These are phyloP conservation scores for Microctonus hyperodae DNA, from an alignment of 2,888 invertebrate genomes.

Conservation along the genomic window DNA sequence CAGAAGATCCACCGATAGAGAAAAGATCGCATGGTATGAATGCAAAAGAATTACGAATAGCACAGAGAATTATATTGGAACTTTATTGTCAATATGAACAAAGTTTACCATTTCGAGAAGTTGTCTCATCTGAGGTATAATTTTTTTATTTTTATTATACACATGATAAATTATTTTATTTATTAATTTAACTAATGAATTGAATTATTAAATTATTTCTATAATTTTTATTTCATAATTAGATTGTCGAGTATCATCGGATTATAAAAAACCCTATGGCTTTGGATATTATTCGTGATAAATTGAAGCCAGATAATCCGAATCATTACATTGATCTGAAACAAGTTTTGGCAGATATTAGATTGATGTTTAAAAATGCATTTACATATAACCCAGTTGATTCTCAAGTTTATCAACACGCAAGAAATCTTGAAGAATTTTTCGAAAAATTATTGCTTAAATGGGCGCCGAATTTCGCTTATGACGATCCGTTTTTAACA, in stretches of 20 bases:
- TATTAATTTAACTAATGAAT: conserved; percentile 7
- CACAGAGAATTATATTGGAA: conserved; percentile 87
- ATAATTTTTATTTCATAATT: conserved; percentile 37
- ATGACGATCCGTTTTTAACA: conserved; percentile 64
- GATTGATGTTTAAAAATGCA: conserved; percentile 88
- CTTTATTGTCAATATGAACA: conserved; percentile 91
- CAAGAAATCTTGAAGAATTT: conserved; percentile 83
- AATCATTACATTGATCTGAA: conserved; percentile 78
- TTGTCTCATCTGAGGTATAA: conserved; percentile 77
- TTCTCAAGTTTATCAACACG: conserved; percentile 79
- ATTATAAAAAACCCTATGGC: conserved; percentile 84
- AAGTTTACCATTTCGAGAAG: conserved; percentile 87
- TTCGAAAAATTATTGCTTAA: conserved; percentile 83
- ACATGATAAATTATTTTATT: background rate
- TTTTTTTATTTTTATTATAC: conserved; percentile 46
- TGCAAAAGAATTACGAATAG: conserved; percentile 72
- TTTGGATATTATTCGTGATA: conserved; percentile 81
- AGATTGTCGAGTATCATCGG: conserved; percentile 74
- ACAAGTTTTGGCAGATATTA: conserved; percentile 81
- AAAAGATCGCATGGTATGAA: conserved; percentile 65
- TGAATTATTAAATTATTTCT: conserved; percentile 46
- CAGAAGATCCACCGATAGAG: conserved; percentile 64
- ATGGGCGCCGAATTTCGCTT: conserved; percentile 80
- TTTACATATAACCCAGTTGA: conserved; percentile 84
- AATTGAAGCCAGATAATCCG: conserved; percentile 76